Percentiles rank a stretch among this genome's conserved stretches.
Conservation (phyloP, 2,113 vertebrate genomes). For the Amazona guildingii region DNA sequence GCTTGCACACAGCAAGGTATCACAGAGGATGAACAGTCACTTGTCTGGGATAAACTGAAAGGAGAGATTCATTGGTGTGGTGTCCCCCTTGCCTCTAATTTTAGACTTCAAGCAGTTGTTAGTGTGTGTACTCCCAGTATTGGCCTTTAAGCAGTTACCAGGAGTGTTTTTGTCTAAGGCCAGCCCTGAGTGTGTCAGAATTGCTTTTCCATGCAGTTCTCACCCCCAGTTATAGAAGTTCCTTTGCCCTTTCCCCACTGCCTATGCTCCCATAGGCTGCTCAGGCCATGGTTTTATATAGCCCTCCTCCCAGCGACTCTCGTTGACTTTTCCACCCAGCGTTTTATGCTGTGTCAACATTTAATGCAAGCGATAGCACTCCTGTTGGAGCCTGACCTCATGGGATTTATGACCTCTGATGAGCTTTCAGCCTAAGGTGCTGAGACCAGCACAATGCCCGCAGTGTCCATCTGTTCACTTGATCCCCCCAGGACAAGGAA, state of each 20-base stretch:
- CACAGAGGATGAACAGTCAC: fast-evolving
- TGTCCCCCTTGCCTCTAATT: not conserved
- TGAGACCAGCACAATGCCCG: fast-evolving
- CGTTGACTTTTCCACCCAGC: not conserved
- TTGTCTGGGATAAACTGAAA: not conserved
- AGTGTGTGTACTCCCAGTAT: fast-evolving
- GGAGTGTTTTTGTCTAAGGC: not conserved
- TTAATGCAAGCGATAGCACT: not conserved
- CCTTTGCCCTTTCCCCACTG: not conserved
- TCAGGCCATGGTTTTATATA: fast-evolving
- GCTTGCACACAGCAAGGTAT: not conserved
- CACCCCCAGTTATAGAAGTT: fast-evolving
- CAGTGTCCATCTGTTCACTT: fast-evolving
- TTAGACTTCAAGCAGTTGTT: fast-evolving
- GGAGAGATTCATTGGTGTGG: too few species aligned
- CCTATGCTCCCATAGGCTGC: fast-evolving
- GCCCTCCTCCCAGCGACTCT: fast-evolving
- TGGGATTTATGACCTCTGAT: not conserved
- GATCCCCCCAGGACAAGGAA: fast-evolving
- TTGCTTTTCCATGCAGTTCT: not conserved
- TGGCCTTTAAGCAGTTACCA: not conserved
- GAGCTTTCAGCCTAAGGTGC: not conserved
- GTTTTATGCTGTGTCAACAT: not conserved
- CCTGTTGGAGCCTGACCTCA: not conserved
- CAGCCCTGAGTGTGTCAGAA: fast-evolving